These are phyloP conservation scores for Belgica antarctica DNA, from an alignment of 2,888 invertebrate genomes.

Conservation along the genomic window DNA sequence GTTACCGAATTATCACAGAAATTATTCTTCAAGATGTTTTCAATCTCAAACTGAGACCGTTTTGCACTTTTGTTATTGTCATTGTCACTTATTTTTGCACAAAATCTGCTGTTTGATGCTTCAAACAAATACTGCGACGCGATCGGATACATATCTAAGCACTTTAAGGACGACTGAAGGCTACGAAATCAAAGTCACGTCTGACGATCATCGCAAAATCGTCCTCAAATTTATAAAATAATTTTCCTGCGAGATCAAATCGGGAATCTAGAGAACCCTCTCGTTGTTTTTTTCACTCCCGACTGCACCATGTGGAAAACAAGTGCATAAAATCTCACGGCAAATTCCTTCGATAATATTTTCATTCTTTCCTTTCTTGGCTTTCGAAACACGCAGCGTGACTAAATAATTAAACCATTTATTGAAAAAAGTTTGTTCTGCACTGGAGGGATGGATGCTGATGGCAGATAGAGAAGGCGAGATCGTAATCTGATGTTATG, in stretches of 20 bases:
- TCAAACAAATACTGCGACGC: constrained; percentile 28
- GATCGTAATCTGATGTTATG: constrained; percentile 31
- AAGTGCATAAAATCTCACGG: constrained; percentile 56
- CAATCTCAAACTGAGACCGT: constrained; percentile 33
- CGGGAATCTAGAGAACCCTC: neutral
- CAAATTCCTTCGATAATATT: constrained; percentile 38
- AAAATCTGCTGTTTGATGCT: neutral
- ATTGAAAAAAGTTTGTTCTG: constrained; percentile 30
- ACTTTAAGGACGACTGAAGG: too few relatives aligned
- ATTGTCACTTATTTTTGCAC: constrained; percentile 13
- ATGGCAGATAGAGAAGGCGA: constrained; percentile 17
- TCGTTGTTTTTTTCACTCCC: too few relatives aligned
- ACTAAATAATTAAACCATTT: constrained; percentile 44
- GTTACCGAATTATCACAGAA: constrained; percentile 17
- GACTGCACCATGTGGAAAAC: constrained; percentile 45
- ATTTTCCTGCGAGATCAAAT: constrained; percentile 9
- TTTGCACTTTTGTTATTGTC: neutral
- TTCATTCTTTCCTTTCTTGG: constrained; percentile 1
- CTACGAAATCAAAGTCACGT: constrained; percentile 27
- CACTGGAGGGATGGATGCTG: neutral
- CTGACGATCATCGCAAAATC: constrained; percentile 35
- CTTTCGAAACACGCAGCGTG: constrained; percentile 13
- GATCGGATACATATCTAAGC: constrained; percentile 27
- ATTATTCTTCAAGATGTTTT: constrained; percentile 36
- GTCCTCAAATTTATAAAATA: constrained; percentile 36